A percentile compares a stretch with the other conserved stretches of the same genome.
These are phyloP conservation scores for Drosophila oshimai DNA, from an alignment of 1,140 invertebrate species.

Conservation along the genomic window DNA sequence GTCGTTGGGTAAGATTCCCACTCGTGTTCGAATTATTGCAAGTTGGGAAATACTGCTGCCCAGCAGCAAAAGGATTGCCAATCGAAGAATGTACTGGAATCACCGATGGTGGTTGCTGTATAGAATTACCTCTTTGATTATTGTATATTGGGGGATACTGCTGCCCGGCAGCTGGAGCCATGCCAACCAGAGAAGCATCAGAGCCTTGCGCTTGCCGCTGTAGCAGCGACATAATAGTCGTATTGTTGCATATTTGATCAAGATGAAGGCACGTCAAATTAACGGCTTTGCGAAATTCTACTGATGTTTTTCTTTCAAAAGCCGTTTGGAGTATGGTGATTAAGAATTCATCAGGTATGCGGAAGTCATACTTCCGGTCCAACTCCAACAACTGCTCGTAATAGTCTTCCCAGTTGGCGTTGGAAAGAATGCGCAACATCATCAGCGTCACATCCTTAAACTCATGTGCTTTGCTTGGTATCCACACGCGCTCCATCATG, in stretches of 20 bases:
- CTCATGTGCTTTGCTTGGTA: neutral
- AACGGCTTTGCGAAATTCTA: neutral
- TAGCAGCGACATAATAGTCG: neutral
- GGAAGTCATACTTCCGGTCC: neutral
- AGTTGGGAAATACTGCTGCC: too few relatives aligned
- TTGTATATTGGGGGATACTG: neutral
- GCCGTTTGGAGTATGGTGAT: neutral
- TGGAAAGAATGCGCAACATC: conserved; percentile 12
- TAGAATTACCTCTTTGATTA: too few relatives aligned
- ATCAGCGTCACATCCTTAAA: neutral
- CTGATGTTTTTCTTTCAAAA: neutral
- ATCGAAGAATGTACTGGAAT: too few relatives aligned
- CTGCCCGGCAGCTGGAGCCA: neutral
- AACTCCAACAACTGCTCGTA: neutral
- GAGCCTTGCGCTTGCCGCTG: too few relatives aligned
- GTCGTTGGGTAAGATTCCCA: too few relatives aligned
- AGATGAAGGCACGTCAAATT: neutral
- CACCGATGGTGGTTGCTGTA: too few relatives aligned
- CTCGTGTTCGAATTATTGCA: too few relatives aligned
- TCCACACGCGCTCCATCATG: conserved; percentile 51
- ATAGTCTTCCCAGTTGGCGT: conserved; percentile 45
- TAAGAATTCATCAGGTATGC: conserved; percentile 22
- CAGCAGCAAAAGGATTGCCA: too few relatives aligned
- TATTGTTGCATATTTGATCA: neutral
- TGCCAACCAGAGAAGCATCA: neutral